Base-by-base conservation (phyloP, 2,113 vertebrate genomes). In the Vanacampus margaritifer region DNA sequence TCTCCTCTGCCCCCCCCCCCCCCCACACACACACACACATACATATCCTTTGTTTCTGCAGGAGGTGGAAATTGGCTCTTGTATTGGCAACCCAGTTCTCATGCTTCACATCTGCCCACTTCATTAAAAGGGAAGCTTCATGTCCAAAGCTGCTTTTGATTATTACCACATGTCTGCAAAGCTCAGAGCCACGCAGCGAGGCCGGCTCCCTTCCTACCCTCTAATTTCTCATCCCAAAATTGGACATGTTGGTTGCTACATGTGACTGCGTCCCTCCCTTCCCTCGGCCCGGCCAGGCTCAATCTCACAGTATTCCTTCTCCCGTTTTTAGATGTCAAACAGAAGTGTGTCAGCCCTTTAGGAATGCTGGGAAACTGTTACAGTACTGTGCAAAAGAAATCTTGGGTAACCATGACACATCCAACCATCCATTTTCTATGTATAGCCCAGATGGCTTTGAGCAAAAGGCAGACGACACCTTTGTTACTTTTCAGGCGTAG, bases 161-260 rank as follows among this genome's bases (percentile, higher is more conserved):
- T 86, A 86, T 89, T 92, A 81, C 92, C 92, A 93, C 81, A 93
- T 92, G 92, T 89, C 84, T 88, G 80, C 82, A 75, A 75, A 90
- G 84, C 86, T 86, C 71, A 75, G 80, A 85, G 83, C 83, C 61
- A 84, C 83, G 78, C 84, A 80, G 82, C 84, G 76, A 87, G 78
- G 81, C 12, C 83, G 50, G 85, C 87, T 89, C 84, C 88, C 71
- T 80, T 83, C 74, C 81, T 90, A 90, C 89, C 91, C 90, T 92
- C 87, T 92, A 91, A 93, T 93, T 92, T 92, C 87, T 89, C 81
- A 89, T 90, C 90, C 92, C 92, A 89, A 91, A 92, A 92, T 91
- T 92, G 91, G 90, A 91, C 87, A 89, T 92, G 86, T 86, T 89
- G 90, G 89, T 86, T 75, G 75, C 75, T 83, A 76, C 84, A 86